Evolutionary conservation across 2,113 vertebrate species (phyloP), one percentile per base, ranked within the genome.

Genomic region (Condylura cristata): DNA sequence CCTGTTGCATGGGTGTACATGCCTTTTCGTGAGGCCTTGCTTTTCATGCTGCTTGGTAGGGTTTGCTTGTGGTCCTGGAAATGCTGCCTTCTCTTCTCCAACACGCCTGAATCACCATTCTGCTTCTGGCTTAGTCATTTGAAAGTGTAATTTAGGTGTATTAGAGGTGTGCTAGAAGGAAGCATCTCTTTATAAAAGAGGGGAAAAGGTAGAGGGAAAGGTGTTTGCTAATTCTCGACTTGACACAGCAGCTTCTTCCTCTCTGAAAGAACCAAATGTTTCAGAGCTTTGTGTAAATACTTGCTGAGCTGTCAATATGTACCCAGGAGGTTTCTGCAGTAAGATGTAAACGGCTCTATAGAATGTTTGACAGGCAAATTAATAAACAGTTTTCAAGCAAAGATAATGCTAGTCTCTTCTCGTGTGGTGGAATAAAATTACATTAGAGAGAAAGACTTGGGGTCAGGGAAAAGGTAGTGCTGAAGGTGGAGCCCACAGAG

Each of bases 341-440:
- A 90, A 96, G 84, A 91, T 44, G 44, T 95, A 93, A 96, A 96
- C 46, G 91, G 94, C 92, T 96, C 75, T 96, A 96, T 97, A 97
- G 94, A 94, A 96, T 96, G 95, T 97, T 97, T 97, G 96, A 97
- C 96, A 95, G 93, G 84, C 91, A 96, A 97, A 96, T 97, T 97
- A 97, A 97, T 97, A 96, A 97, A 96, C 96, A 97, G 93, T 96
- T 96, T 95, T 95, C 94, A 94, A 96, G 91, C 84, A 95, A 96
- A 97, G 94, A 93, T 96, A 95, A 95, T 97, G 91, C 76, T 93
- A 82, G 93, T 89, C 78, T 51, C 56, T 90, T 90, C 87, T 96
- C 66, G 44, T 63, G 44, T 94, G 82, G 60, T 89, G 5, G 34
- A 96, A 92, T 96, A 92, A 96, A 96, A 79, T 81, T 88, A 76